Percentiles rank a stretch among this genome's conserved stretches.
These are phyloP conservation scores for Nomada ferruginata DNA, from an alignment of 2,888 invertebrate genomes.

Conservation along the genomic window DNA sequence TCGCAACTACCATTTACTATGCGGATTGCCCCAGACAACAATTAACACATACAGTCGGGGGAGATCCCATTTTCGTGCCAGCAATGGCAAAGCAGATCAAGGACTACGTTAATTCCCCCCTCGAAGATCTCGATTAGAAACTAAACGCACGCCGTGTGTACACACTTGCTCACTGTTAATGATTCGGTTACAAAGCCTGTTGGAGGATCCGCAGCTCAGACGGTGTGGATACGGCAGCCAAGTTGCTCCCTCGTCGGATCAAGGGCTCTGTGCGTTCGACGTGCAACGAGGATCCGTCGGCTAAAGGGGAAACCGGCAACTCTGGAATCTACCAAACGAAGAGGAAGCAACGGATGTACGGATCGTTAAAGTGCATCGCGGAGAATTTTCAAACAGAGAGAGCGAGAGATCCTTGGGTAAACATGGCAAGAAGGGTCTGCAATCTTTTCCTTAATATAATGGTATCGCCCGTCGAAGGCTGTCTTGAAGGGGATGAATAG, in stretches of 20 bases:
- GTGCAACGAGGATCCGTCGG: slow-evolving; percentile 3
- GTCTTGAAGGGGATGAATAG: not conserved
- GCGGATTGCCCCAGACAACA: not conserved
- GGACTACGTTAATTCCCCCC: slow-evolving; percentile 41
- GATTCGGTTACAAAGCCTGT: slow-evolving; percentile 58
- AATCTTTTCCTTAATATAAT: too few relatives aligned
- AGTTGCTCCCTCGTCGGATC: slow-evolving; percentile 31
- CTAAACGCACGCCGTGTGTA: slow-evolving; percentile 49
- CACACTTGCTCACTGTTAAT: slow-evolving; percentile 48
- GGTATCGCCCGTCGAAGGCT: too few relatives aligned
- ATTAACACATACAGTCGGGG: not conserved
- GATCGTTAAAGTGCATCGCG: not conserved
- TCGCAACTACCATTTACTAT: not conserved
- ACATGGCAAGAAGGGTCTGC: not conserved
- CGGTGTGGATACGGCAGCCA: slow-evolving; percentile 10
- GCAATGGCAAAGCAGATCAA: slow-evolving; percentile 38
- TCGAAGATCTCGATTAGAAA: slow-evolving; percentile 52
- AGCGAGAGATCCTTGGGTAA: not conserved
- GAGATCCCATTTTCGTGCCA: slow-evolving; percentile 19
- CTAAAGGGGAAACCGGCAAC: slow-evolving; percentile 5
- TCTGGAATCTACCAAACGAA: slow-evolving; percentile 12
- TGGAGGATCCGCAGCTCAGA: slow-evolving; percentile 36
- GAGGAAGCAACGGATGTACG: not conserved
- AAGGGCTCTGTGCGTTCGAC: slow-evolving; percentile 39
- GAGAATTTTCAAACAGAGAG: slow-evolving; percentile 12